A percentile compares a stretch with the other conserved stretches of the same genome.
Conservation (phyloP, 2,113 vertebrate species). For the Ameiurus melas region DNA sequence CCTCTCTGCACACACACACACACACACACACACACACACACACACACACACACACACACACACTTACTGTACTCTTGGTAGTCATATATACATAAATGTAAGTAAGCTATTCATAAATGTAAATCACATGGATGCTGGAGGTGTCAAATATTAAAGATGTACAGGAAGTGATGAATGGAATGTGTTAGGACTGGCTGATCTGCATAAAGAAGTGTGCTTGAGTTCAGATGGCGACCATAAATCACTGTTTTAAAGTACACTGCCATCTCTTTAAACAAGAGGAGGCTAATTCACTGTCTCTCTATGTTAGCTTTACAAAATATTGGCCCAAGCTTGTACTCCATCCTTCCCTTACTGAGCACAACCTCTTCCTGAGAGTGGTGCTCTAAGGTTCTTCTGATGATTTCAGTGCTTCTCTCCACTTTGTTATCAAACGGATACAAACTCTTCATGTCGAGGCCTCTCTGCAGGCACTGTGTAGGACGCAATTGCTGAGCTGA, state of each 20-base stretch:
- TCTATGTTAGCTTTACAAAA: not conserved
- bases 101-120: not conserved
- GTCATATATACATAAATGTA: not conserved
- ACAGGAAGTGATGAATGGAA: conserved; percentile 67
- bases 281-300: not conserved
- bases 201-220: conserved; percentile 55
- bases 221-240: conserved; percentile 50
- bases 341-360: conserved; percentile 29
- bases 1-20: not conserved
- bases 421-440: conserved; percentile 8
- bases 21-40: not conserved
- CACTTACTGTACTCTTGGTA: not conserved
- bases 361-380: not conserved
- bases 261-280: conserved; percentile 28
- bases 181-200: conserved; percentile 64
- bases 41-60: too few relatives aligned
- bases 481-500: not conserved
- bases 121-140: conserved; percentile 13
- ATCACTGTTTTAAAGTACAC: conserved; percentile 27
- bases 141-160: conserved; percentile 35
- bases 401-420: conserved; percentile 5
- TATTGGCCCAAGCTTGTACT: not conserved
- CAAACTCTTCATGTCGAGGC: conserved; percentile 6
- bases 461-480: conserved; percentile 21
- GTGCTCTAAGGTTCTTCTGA: conserved; percentile 1